These are phyloP conservation scores for Thalassophryne amazonica DNA, from an alignment of 2,797 vertebrate species.

Conservation along the genomic window DNA sequence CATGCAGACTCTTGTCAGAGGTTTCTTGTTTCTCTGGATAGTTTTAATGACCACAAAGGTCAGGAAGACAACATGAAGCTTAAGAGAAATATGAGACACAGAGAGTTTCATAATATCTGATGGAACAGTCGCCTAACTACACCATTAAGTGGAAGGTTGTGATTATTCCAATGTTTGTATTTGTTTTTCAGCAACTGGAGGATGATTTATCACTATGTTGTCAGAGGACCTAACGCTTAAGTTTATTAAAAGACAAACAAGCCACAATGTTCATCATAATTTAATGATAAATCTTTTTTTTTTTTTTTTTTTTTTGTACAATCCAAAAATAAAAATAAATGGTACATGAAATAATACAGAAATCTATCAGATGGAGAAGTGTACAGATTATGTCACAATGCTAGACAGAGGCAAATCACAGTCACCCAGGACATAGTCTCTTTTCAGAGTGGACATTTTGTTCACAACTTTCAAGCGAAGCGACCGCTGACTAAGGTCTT, in stretches of 20 bases:
- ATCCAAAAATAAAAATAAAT: conserved; percentile 66
- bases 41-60: conserved; percentile 76
- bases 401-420: conserved; percentile 76
- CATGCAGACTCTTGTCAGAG: conserved; percentile 21
- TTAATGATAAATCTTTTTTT: conserved; percentile 66
- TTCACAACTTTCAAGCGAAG: conserved; percentile 86
- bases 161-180: background rate
- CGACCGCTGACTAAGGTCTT: conserved; percentile 75
- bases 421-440: conserved; percentile 78
- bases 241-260: conserved; percentile 41
- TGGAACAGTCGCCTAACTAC: conserved; percentile 26
- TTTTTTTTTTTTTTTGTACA: too few species aligned
- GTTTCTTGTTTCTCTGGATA: conserved; percentile 64
- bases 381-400: conserved; percentile 53
- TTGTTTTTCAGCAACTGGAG: background rate
- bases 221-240: background rate
- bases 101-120: conserved; percentile 33
- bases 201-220: background rate
- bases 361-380: conserved; percentile 38
- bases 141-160: background rate
- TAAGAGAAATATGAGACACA: conserved; percentile 66
- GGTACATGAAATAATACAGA: conserved; percentile 40
- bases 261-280: conserved; percentile 29
- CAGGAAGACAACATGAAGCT: conserved; percentile 73
- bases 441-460: conserved; percentile 86